Base-by-base conservation (phyloP, 2,797 vertebrate species). In the Adrianichthys oophorus region DNA sequence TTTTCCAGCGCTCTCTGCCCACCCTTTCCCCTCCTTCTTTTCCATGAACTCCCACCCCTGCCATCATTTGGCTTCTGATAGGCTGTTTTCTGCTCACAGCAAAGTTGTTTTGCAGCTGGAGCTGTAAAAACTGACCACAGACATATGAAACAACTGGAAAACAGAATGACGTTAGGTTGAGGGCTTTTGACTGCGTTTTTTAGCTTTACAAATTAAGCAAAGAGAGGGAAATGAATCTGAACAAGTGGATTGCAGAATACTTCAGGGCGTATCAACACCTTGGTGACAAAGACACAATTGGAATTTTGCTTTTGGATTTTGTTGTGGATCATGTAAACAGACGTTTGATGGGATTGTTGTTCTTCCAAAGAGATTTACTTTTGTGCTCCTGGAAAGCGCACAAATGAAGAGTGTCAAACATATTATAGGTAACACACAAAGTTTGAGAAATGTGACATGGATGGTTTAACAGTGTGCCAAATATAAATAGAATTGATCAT, bases 81-180 rank as follows among this genome's bases (percentile, higher is more conserved):
- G 72, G 71, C 63, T 77, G 66, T 52, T 52, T 42, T 48, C 64
- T 55, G 52, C 48, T 73, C 42, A 47, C 41, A 57, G 66, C 16
- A 32, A 61, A 62, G 63, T 57, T 48, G 37, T 60, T 78, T 59
- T 57, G 47, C 79, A 76, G 78, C 80, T 76, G 65, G 59, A 70
- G 68, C 72, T 87, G 80, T 79, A 89, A 87, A 87, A 87, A 78
- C 21, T 87, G 83, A 85, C 79, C 79, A 70, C 69, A 81, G 59
- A 51, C 57, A 15, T 63, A 59, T 62, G 43, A 47, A 65, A 70
- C 70, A 52, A 41, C 47, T 41, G 37, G 42, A 66, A 63, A 53
- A 56, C 70, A 65, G 43, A 59, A 47, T 42, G 62, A 62, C 49
- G 32, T 37, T 37, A 37, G 32, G 10, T 3, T 37, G 32, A 37